A percentile compares a stretch with the other conserved stretches of the same genome.
Conservation (phyloP, 2,888 invertebrate species). For the Dicyrtomina minuta region DNA sequence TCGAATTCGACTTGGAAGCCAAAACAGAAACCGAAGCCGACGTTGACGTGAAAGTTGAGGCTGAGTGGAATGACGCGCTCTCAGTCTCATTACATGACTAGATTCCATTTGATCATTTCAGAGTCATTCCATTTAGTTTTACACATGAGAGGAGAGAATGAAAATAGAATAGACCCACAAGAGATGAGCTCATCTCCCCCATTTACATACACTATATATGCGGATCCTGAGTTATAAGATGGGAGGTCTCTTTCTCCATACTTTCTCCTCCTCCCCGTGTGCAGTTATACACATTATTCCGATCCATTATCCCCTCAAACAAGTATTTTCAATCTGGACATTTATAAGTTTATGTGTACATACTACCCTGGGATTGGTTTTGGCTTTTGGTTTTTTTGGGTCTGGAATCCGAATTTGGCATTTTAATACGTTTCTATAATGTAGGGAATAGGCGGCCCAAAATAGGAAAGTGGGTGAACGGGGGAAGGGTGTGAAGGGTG, state of each 20-base stretch:
- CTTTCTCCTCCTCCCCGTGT: no score
- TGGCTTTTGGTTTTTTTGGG: no score
- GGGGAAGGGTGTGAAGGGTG: no score
- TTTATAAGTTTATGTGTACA: no score
- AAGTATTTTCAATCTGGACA: constrained; percentile 9
- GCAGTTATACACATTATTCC: constrained; percentile 13
- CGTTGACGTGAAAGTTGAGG: background rate
- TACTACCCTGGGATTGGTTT: no score
- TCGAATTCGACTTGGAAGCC: background rate
- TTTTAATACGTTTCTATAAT: no score
- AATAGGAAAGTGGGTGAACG: no score
- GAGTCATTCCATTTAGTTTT: background rate
- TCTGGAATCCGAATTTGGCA: no score
- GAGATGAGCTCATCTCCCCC: background rate
- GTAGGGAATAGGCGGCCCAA: no score
- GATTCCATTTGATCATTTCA: background rate
- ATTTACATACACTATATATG: background rate
- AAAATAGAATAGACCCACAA: background rate
- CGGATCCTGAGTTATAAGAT: no score
- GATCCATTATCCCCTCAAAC: constrained; percentile 13
- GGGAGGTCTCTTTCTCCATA: no score
- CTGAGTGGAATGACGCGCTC: constrained; percentile 10
- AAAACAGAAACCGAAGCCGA: background rate
- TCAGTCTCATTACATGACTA: constrained; percentile 5
- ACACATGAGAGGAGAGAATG: constrained; percentile 8